These are phyloP conservation scores for Lepidostoma basale DNA, from an alignment of 1,140 invertebrate genomes.

Conservation along the genomic window DNA sequence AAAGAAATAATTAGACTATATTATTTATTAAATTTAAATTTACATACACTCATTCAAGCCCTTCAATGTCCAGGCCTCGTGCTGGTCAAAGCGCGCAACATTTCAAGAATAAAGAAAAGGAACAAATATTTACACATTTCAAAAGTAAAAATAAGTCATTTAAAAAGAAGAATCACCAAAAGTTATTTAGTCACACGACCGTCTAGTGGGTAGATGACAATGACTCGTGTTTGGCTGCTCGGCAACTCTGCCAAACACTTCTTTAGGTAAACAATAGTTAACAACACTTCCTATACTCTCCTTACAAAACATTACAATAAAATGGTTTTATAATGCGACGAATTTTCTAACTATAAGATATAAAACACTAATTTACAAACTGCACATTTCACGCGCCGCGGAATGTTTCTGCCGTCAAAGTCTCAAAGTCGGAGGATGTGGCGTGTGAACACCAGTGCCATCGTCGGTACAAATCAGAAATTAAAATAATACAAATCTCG, in stretches of 20 bases:
- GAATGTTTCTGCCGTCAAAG: no score
- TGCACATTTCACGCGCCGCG: no score
- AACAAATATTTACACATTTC: slow-evolving; percentile 21
- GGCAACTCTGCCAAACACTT: slow-evolving; percentile 9
- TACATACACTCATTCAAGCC: slow-evolving; percentile 33
- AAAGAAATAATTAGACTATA: slow-evolving; percentile 27
- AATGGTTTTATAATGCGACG: slow-evolving; percentile 19
- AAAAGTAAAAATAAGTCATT: slow-evolving; percentile 12
- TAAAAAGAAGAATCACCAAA: neutral
- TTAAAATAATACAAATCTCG: no score
- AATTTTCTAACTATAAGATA: slow-evolving; percentile 27
- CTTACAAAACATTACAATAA: slow-evolving; percentile 21
- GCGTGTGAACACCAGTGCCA: no score
- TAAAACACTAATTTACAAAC: slow-evolving; percentile 20
- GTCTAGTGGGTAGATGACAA: neutral
- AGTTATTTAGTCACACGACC: no score
- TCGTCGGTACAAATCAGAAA: no score
- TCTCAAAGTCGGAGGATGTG: no score
- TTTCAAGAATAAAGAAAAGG: slow-evolving; percentile 20
- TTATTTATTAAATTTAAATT: slow-evolving; percentile 37
- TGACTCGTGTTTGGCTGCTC: slow-evolving; percentile 15
- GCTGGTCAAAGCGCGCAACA: slow-evolving; percentile 22
- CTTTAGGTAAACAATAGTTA: slow-evolving; percentile 23
- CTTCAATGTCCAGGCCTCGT: slow-evolving; percentile 1
- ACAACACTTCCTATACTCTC: slow-evolving; percentile 21